phyloP scores from a whole-genome alignment of 2,888 invertebrate species.

The Aricia artaxerxes region DNA sequence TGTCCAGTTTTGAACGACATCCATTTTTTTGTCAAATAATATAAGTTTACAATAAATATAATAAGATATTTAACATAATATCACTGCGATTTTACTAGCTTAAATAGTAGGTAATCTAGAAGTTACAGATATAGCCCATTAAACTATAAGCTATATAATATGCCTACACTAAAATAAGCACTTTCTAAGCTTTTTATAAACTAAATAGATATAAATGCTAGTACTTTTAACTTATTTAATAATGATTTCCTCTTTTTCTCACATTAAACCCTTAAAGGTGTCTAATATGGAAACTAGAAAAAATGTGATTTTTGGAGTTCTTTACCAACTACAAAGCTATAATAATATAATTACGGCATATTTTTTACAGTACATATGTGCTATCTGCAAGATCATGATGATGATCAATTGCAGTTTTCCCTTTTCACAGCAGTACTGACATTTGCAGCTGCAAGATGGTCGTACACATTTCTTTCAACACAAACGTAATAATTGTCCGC shows the following conservation, averaged over 20 bases:
- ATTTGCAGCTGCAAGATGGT: neutral
- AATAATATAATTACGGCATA: too few relatives aligned
- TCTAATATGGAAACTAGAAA: neutral
- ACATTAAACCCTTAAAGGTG: too few relatives aligned
- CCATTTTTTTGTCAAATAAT: neutral
- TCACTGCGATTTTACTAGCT: conserved; percentile 27
- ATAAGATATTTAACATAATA: conserved; percentile 27
- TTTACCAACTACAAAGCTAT: neutral
- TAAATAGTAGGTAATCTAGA: conserved; percentile 6
- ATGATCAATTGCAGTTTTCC: too few relatives aligned
- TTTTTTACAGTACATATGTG: too few relatives aligned
- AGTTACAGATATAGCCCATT: neutral
- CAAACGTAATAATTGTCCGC: neutral
- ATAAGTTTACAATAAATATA: conserved; percentile 26
- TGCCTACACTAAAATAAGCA: neutral
- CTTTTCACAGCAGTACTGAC: neutral
- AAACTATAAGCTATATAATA: neutral
- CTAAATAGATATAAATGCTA: neutral
- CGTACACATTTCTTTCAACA: neutral
- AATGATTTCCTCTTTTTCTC: neutral
- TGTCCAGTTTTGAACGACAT: too few relatives aligned
- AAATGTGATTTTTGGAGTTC: neutral
- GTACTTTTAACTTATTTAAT: neutral
- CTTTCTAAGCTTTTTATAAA: neutral
- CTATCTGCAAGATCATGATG: too few relatives aligned